These are phyloP conservation scores for Serripes groenlandicus DNA, from an alignment of 2,888 invertebrate genomes.

Conservation along the genomic window DNA sequence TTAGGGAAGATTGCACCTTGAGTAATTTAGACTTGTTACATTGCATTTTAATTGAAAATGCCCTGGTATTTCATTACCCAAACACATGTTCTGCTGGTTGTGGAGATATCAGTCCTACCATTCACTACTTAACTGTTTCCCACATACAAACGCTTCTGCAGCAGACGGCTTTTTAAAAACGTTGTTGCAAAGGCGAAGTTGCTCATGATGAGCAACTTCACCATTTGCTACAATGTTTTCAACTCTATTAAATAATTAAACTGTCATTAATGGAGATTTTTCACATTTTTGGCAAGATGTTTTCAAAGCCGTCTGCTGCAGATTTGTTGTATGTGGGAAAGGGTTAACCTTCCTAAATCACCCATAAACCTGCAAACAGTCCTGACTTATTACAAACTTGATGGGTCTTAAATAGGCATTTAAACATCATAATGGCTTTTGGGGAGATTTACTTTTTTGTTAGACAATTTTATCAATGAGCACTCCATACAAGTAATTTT, in stretches of 20 bases:
- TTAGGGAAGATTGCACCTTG: conserved; percentile 1
- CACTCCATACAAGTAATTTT: not conserved
- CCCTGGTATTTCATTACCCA: conserved; percentile 17
- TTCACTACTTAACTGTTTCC: too few relatives aligned
- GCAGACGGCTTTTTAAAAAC: too few relatives aligned
- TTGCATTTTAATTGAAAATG: conserved; percentile 19
- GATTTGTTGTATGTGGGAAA: too few relatives aligned
- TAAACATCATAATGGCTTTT: not conserved
- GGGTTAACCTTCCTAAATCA: conserved; percentile 15
- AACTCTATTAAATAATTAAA: too few relatives aligned
- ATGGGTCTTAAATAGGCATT: conserved; percentile 7
- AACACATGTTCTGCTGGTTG: conserved; percentile 15
- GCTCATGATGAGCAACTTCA: too few relatives aligned
- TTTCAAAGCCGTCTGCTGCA: too few relatives aligned
- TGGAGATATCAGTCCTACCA: conserved; percentile 3
- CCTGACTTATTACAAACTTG: conserved; percentile 2
- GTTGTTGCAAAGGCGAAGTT: too few relatives aligned
- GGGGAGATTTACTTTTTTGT: too few relatives aligned
- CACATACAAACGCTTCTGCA: too few relatives aligned
- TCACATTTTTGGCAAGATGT: too few relatives aligned
- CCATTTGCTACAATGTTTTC: too few relatives aligned
- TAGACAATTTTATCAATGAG: not conserved
- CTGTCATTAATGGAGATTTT: too few relatives aligned
- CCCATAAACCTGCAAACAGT: conserved; percentile 13
- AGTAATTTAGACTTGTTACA: conserved; percentile 16